These are phyloP conservation scores for Rhyacophila evoluta DNA, from an alignment of 2,888 invertebrate genomes.

Conservation along the genomic window DNA sequence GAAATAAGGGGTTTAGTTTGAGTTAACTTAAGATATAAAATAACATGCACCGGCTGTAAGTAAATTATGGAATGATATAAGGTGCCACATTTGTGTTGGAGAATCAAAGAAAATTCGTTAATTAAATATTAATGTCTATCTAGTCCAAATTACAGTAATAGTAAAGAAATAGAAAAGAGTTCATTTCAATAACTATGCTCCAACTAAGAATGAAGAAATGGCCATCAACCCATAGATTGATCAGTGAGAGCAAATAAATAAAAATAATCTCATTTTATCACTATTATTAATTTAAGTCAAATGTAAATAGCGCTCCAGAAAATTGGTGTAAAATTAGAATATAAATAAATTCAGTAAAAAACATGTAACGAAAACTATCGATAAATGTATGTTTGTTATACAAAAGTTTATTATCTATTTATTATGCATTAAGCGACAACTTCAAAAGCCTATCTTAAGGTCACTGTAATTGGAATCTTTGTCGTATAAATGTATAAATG, in stretches of 20 bases:
- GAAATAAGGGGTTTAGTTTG: neutral
- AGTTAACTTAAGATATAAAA: neutral
- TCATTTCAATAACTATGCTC: too few relatives aligned
- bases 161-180: too few relatives aligned
- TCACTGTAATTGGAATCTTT: conserved; percentile 19
- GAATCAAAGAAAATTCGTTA: too few relatives aligned
- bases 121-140: too few relatives aligned
- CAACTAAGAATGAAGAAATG: too few relatives aligned
- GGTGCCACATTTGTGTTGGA: too few relatives aligned
- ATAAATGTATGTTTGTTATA: neutral
- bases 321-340: neutral
- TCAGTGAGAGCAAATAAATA: neutral
- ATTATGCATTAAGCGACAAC: conserved; percentile 23
- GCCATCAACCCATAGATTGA: too few relatives aligned
- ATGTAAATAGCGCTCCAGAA: neutral
- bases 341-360: neutral
- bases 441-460: conserved; percentile 23
- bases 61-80: neutral
- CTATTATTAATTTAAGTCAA: neutral
- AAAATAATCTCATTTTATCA: conserved; percentile 29
- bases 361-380: neutral
- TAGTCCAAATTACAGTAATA: too few relatives aligned
- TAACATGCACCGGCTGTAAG: neutral
- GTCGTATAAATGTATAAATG: neutral
- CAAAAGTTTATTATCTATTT: neutral